Percentiles rank a stretch among this genome's conserved stretches.
Evolutionary conservation across 2,888 invertebrate species (phyloP).

Genomic region (Sicus ferrugineus): DNA sequence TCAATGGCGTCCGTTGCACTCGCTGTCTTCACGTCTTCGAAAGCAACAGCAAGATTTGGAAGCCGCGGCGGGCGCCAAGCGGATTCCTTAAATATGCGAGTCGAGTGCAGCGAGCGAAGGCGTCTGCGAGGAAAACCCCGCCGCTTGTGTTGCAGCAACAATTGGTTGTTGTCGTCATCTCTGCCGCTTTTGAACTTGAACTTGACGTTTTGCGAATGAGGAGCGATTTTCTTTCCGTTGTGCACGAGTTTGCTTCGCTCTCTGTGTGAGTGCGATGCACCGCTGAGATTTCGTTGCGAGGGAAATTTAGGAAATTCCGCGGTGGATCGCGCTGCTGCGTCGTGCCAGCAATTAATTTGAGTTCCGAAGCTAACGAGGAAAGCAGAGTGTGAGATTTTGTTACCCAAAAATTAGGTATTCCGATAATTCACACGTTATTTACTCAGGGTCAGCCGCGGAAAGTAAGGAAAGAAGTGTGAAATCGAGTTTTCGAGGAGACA

Average conservation of each 20-base stretch:
- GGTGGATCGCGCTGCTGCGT: conserved; percentile 6
- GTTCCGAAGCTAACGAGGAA: no score
- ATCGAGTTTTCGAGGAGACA: no score
- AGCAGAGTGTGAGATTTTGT: no score
- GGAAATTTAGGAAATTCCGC: conserved; percentile 13
- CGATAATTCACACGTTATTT: no score
- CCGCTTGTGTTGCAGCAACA: background rate
- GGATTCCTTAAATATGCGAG: background rate
- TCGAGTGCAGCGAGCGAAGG: background rate
- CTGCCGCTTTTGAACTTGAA: conserved; percentile 25
- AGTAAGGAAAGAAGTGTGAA: no score
- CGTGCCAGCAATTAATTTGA: no score
- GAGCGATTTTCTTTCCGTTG: background rate
- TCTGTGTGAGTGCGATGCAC: background rate
- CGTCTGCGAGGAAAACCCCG: background rate
- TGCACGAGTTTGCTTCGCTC: background rate
- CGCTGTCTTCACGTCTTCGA: background rate
- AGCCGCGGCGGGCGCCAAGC: background rate
- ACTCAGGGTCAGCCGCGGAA: no score
- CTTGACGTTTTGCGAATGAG: conserved; percentile 21
- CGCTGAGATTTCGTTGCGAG: background rate
- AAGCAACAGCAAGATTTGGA: no score
- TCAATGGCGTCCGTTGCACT: conserved; percentile 10
- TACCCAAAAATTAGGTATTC: no score
- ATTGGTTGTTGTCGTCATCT: conserved; percentile 10